Conservation (phyloP, 2,888 invertebrate species). For the Calameuta pallipes region DNA sequence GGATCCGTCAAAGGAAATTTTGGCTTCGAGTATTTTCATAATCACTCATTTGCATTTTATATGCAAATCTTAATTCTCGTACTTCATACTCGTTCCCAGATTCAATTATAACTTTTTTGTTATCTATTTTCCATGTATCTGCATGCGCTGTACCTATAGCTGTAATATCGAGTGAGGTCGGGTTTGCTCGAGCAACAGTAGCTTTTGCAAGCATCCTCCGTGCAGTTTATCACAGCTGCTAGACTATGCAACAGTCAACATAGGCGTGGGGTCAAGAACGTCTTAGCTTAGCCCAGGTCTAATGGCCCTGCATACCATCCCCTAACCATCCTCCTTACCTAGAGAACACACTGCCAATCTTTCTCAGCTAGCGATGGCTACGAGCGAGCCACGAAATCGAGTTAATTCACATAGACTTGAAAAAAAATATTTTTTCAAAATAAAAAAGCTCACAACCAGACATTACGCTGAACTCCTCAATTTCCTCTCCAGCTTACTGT, state of each 20-base stretch:
- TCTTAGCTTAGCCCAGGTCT: conserved; percentile 1
- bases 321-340: not conserved
- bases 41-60: not conserved
- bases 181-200: not conserved
- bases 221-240: conserved; percentile 3
- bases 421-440: not conserved
- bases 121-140: not conserved
- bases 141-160: not conserved
- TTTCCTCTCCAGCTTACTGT: not conserved
- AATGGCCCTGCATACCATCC: conserved; percentile 3
- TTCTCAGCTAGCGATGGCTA: not conserved
- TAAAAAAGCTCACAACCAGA: not conserved
- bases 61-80: not conserved
- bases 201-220: not conserved
- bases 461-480: not conserved
- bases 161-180: not conserved
- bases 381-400: not conserved
- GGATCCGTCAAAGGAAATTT: not conserved
- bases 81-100: not conserved
- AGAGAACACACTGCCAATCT: not conserved
- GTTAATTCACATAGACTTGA: not conserved
- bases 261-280: conserved; percentile 5
- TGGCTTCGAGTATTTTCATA: not conserved
- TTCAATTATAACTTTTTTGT: not conserved
- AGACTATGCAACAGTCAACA: conserved; percentile 7